Conservation (phyloP, 2,888 invertebrate species). For the Lithosia quadra region DNA sequence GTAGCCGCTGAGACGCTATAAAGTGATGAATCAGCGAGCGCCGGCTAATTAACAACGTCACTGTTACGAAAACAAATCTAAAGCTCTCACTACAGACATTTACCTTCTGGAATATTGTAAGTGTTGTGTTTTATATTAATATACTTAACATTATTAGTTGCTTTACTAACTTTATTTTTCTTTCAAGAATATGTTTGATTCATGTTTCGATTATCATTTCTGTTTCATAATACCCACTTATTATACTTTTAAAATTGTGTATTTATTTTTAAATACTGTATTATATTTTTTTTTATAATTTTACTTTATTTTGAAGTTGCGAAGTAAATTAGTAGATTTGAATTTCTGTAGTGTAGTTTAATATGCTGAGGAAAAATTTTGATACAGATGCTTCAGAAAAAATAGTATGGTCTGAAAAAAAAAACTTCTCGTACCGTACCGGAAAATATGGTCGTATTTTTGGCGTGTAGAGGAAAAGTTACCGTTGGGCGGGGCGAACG, state of each 20-base stretch:
- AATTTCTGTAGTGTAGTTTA: background rate
- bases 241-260: constrained; percentile 3
- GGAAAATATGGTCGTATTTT: constrained; percentile 73
- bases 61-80: constrained; percentile 82
- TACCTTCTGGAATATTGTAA: constrained; percentile 77
- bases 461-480: constrained; percentile 80
- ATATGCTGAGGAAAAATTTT: background rate
- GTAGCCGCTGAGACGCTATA: constrained; percentile 81
- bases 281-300: background rate
- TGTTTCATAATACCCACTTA: background rate
- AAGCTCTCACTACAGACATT: constrained; percentile 62
- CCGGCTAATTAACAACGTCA: constrained; percentile 83
- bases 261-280: background rate
- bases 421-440: constrained; percentile 49
- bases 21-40: constrained; percentile 86
- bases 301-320: background rate
- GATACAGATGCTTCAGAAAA: constrained; percentile 13
- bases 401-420: constrained; percentile 37
- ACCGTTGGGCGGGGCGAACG: constrained; percentile 78
- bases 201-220: background rate
- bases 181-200: background rate
- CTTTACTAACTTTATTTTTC: constrained; percentile 18
- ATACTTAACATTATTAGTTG: constrained; percentile 11
- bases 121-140: constrained; percentile 51
- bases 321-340: background rate